Conservation (phyloP, 1,140 invertebrate species). For the Aethina tumida region DNA sequence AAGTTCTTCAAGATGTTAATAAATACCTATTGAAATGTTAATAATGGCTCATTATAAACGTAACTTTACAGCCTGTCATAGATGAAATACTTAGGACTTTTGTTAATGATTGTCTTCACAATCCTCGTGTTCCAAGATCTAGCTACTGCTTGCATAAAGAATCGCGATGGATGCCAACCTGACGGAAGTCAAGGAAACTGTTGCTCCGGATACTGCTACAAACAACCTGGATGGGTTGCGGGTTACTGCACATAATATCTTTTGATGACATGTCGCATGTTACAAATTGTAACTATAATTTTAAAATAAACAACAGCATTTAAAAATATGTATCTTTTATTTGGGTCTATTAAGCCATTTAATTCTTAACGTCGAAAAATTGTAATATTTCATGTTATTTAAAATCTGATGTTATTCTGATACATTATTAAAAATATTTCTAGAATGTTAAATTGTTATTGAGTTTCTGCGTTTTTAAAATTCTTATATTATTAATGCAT, state of each 20-base stretch:
- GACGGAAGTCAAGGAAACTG: conserved; percentile 6
- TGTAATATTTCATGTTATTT: conserved; percentile 1
- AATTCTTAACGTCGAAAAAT: neutral
- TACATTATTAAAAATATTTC: conserved; percentile 1
- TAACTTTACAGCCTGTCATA: too few relatives aligned
- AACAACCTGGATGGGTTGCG: conserved; percentile 6
- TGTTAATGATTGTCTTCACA: conserved; percentile 1
- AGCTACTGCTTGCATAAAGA: neutral
- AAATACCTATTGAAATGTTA: too few relatives aligned
- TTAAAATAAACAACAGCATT: too few relatives aligned
- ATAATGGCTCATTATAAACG: too few relatives aligned
- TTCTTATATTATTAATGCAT: too few relatives aligned
- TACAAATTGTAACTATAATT: too few relatives aligned
- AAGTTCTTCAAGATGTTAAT: too few relatives aligned
- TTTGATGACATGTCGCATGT: too few relatives aligned
- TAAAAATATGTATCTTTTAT: neutral
- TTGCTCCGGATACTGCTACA: conserved; percentile 5
- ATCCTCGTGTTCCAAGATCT: neutral
- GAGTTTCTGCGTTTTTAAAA: too few relatives aligned
- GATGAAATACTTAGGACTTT: conserved; percentile 4
- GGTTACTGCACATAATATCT: conserved; percentile 6
- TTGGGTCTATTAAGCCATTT: neutral
- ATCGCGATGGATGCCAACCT: conserved; percentile 4
- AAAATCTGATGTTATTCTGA: neutral
- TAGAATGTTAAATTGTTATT: too few relatives aligned